A percentile compares a stretch with the other conserved stretches of the same genome.
phyloP scores from a whole-genome alignment of 2,797 vertebrate genomes.

The Clarias platycephalus region DNA sequence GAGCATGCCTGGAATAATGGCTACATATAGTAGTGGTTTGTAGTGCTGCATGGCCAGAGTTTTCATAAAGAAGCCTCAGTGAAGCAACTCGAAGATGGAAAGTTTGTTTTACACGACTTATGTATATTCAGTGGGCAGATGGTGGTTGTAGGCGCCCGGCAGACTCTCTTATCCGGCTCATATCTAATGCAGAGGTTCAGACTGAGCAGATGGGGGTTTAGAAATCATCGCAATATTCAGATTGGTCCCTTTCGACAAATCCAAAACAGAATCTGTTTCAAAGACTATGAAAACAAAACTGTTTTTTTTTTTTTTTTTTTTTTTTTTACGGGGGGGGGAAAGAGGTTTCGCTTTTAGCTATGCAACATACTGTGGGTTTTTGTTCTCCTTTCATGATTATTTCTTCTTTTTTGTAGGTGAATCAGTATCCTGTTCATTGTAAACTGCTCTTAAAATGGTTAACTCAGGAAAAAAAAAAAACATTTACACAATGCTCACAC shows the following conservation, averaged over 20 bases:
- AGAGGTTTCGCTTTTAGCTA: neutral
- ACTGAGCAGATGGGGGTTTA: slow-evolving; percentile 67
- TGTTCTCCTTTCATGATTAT: neutral
- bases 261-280: slow-evolving; percentile 34
- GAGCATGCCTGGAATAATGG: slow-evolving; percentile 27
- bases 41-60: slow-evolving; percentile 4
- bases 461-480: neutral
- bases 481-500: neutral
- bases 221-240: slow-evolving; percentile 60
- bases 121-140: slow-evolving; percentile 52
- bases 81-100: slow-evolving; percentile 33
- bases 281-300: slow-evolving; percentile 2
- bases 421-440: neutral
- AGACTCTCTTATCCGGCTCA: slow-evolving; percentile 42
- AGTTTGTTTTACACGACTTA: slow-evolving; percentile 41
- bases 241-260: slow-evolving; percentile 18
- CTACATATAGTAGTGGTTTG: slow-evolving; percentile 33
- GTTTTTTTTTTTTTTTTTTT: neutral
- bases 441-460: neutral
- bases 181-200: slow-evolving; percentile 55
- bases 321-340: neutral
- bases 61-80: slow-evolving; percentile 25
- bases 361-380: neutral
- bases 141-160: slow-evolving; percentile 11
- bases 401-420: neutral